Evolutionary conservation across 2,797 vertebrate species (phyloP).

Genomic region (Acropternis orthonyx): DNA sequence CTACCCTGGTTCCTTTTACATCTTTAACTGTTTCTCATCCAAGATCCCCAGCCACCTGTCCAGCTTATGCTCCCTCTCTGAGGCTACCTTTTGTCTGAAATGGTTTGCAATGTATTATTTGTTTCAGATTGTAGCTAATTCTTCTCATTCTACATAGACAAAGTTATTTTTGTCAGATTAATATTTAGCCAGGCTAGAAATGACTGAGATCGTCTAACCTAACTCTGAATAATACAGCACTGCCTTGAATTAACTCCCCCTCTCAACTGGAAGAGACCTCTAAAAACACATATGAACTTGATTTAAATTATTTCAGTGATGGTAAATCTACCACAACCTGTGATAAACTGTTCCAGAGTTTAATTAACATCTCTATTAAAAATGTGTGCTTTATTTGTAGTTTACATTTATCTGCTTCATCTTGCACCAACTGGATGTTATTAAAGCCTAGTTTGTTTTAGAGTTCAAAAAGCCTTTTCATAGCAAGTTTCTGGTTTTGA

Average conservation of each 20-base stretch:
- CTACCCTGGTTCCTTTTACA: not conserved
- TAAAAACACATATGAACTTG: constrained; percentile 36
- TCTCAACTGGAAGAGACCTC: constrained; percentile 11
- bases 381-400: constrained; percentile 51
- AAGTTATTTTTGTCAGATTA: not conserved
- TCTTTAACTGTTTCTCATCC: not conserved
- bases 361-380: constrained; percentile 60
- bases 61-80: not conserved
- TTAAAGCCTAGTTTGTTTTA: constrained; percentile 39
- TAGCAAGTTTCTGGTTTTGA: constrained; percentile 41
- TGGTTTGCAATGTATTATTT: not conserved
- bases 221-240: not conserved
- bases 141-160: not conserved
- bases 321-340: not conserved
- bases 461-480: constrained; percentile 50
- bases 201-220: not conserved
- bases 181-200: constrained; percentile 8
- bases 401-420: constrained; percentile 48
- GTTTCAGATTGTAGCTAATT: not conserved
- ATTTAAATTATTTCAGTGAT: constrained; percentile 23
- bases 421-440: constrained; percentile 55
- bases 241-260: constrained; percentile 38
- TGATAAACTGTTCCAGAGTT: constrained; percentile 50
- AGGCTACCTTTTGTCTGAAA: not conserved
- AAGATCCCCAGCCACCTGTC: not conserved